Evolutionary conservation across 2,113 vertebrate species (phyloP).

Genomic region (Cromileptes altivelis): DNA sequence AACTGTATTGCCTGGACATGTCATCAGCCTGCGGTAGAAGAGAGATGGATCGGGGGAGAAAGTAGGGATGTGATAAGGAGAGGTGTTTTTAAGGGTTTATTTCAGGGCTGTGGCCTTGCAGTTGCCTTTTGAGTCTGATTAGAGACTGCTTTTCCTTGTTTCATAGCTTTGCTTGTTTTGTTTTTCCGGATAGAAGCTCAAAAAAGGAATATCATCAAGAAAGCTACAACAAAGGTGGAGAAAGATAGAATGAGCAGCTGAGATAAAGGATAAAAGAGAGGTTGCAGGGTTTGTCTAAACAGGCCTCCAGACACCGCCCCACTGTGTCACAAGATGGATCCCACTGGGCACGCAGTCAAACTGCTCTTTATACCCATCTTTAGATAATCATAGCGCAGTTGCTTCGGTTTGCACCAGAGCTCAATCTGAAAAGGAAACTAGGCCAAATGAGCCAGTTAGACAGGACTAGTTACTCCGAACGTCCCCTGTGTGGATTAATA

Average conservation of each 20-base stretch:
- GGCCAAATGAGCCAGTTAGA: conserved; percentile 73
- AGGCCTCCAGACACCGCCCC: conserved; percentile 66
- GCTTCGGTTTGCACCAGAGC: conserved; percentile 54
- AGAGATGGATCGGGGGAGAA: conserved; percentile 6
- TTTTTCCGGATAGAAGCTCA: background rate
- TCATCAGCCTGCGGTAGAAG: conserved; percentile 53
- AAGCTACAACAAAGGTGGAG: conserved; percentile 12
- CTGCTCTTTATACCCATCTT: conserved; percentile 66
- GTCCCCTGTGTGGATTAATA: conserved; percentile 56
- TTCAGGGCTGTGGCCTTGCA: conserved; percentile 1
- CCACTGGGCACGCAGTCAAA: conserved; percentile 56
- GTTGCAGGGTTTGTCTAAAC: conserved; percentile 70
- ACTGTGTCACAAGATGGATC: conserved; percentile 70
- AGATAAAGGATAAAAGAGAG: conserved; percentile 44
- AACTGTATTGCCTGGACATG: conserved; percentile 81
- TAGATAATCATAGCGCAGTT: conserved; percentile 70
- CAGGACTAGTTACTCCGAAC: conserved; percentile 58
- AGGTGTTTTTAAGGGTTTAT: background rate
- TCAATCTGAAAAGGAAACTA: conserved; percentile 60
- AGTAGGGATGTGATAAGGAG: background rate
- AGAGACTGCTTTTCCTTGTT: background rate
- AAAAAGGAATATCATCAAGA: background rate
- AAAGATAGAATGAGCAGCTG: conserved; percentile 16
- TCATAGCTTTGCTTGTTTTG: background rate
- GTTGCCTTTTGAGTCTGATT: background rate